Evolutionary conservation across 92 coral and sea anemone genomes (phyloP), one percentile per base, ranked within the genome.

Genomic region (Isaurus tuberculatus): DNA sequence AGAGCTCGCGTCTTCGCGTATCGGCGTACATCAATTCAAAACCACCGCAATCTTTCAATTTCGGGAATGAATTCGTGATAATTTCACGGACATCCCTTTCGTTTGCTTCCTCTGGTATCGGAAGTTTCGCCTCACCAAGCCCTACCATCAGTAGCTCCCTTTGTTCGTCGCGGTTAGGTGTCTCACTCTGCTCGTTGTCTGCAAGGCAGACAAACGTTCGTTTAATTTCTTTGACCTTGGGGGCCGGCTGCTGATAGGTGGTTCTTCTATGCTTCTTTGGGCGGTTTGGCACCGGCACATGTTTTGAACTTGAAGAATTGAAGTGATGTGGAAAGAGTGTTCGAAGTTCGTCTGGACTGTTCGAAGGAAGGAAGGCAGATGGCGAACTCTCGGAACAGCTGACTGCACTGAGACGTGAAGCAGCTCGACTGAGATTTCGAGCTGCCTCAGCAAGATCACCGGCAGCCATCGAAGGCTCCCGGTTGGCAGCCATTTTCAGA

Each of bases 1-100:
- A 32, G 61, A 89, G 85, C 31, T 89, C 81, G 36, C 84, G 57
- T 82, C 75, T 85, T 65, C 87, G 69, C 3, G 90, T 42, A 61
- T 90, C 92, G 32, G 79, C 87, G 26, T 90, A 86, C 90, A 86
- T 83, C 61, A 90, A 72, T 67, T 90, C 93, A 75, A 90, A 90
- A 51, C 90, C 88, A 44, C 93, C 86, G 63, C 73, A 55, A 37
- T 82, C 86, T 67, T 57, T 73, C 37, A 90, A 65, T 72, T 86
- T 86, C 44, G 86, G 88, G 72, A 86, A 86, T 32, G 57, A 68
- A 14, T 90, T 72, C 27, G 69, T 66, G 44, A 90, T 51, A 13
- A 32, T 48, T 80, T 72, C 89, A 53, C 91, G 67, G 48, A 84
- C 69, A 20, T 84, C 89, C 53, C 65, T 53, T 51, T 85, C 89